Evolutionary conservation across 2,888 invertebrate species (phyloP).

Genomic region (Thymelicus acteon): DNA sequence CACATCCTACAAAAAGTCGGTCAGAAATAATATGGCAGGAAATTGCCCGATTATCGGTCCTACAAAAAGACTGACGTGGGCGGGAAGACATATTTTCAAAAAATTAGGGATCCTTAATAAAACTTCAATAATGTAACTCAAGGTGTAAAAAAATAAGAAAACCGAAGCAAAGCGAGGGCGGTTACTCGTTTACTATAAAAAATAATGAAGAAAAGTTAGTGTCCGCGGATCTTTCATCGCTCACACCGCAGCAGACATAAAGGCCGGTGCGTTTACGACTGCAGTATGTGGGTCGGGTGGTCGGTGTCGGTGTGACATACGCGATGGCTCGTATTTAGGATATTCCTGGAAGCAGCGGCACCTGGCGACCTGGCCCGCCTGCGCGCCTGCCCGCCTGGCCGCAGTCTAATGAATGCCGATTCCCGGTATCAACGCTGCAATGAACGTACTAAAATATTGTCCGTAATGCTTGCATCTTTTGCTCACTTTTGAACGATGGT

Average conservation of each 20-base stretch:
- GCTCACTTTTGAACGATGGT: too few relatives aligned
- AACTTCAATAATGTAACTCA: too few relatives aligned
- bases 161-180: too few relatives aligned
- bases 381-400: conserved; percentile 22
- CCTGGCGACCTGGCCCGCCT: conserved; percentile 18
- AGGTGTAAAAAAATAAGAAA: too few relatives aligned
- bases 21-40: too few relatives aligned
- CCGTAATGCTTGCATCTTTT: not conserved
- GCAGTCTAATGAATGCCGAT: conserved; percentile 17
- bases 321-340: conserved; percentile 24
- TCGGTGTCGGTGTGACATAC: conserved; percentile 18
- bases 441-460: not conserved
- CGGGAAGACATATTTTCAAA: too few relatives aligned
- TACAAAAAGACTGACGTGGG: too few relatives aligned
- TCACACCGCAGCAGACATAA: not conserved
- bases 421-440: conserved; percentile 18
- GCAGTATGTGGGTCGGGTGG: conserved; percentile 26
- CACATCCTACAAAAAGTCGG: too few relatives aligned
- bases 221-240: not conserved
- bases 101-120: too few relatives aligned
- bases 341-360: conserved; percentile 29
- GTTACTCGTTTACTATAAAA: too few relatives aligned
- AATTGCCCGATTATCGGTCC: too few relatives aligned
- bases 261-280: conserved; percentile 29
- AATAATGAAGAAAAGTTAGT: not conserved